These are phyloP conservation scores for Scomber scombrus DNA, from an alignment of 2,113 vertebrate genomes.

Conservation along the genomic window DNA sequence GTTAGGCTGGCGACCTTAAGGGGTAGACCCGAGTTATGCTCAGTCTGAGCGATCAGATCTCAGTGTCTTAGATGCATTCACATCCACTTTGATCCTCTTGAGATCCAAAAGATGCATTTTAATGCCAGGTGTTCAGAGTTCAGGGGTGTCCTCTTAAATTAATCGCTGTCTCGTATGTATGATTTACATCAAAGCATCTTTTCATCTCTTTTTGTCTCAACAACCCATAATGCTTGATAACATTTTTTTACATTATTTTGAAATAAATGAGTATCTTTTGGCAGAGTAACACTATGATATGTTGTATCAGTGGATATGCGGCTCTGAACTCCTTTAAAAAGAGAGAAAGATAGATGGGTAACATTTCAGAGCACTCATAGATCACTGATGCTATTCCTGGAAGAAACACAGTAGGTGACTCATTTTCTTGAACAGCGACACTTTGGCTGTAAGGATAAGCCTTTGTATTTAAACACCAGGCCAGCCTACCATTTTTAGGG, in stretches of 20 bases:
- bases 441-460: constrained; percentile 22
- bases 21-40: too few species aligned
- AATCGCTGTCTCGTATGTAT: not conserved
- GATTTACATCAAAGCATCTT: not conserved
- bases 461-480: not conserved
- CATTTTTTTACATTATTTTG: too few species aligned
- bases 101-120: too few species aligned
- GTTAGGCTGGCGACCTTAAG: too few species aligned
- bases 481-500: not conserved
- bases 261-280: not conserved
- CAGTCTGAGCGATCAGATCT: too few species aligned
- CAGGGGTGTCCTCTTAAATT: not conserved
- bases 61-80: too few species aligned
- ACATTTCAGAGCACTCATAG: not conserved
- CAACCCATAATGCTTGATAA: not conserved
- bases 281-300: not conserved
- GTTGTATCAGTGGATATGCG: not conserved
- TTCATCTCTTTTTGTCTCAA: not conserved
- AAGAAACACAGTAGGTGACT: constrained; percentile 28
- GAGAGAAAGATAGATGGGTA: constrained; percentile 1
- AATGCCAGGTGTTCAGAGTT: not conserved
- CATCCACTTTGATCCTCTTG: too few species aligned
- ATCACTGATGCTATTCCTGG: constrained; percentile 21
- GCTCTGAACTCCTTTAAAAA: not conserved
- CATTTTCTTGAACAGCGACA: constrained; percentile 23